Evolutionary conservation across 1,140 invertebrate species (phyloP).

Genomic region (Ceratina calcarata): DNA sequence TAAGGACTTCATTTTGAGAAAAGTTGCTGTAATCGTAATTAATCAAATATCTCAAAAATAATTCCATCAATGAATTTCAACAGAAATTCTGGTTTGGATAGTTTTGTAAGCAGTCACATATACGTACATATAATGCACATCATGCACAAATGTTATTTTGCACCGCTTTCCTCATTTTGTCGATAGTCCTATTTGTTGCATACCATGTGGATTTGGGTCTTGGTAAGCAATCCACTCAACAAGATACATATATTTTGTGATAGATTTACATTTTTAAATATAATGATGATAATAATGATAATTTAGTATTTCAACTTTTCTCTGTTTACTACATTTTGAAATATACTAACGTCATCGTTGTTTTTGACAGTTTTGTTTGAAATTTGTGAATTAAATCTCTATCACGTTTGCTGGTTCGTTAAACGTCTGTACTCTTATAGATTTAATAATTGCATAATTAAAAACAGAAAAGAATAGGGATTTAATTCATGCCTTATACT

Average conservation of each 20-base stretch:
- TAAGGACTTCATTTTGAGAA: not conserved
- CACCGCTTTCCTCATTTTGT: constrained; percentile 81
- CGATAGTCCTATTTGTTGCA: constrained; percentile 81
- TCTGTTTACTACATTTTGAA: constrained; percentile 41
- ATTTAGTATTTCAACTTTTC: constrained; percentile 57
- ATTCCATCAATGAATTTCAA: not conserved
- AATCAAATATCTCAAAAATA: too few species aligned
- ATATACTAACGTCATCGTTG: constrained; percentile 39
- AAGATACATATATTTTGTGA: constrained; percentile 74
- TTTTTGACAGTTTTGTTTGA: constrained; percentile 46
- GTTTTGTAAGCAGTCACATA: constrained; percentile 52
- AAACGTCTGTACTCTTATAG: not conserved
- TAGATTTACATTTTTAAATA: constrained; percentile 60
- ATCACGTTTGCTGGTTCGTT: constrained; percentile 2
- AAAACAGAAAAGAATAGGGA: constrained; percentile 50
- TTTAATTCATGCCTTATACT: constrained; percentile 69
- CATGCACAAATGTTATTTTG: constrained; percentile 77
- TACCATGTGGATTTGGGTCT: constrained; percentile 81
- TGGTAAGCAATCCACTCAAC: constrained; percentile 80
- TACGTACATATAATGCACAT: constrained; percentile 76
- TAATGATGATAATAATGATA: constrained; percentile 24
- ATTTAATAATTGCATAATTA: not conserved
- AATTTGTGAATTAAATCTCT: constrained; percentile 66
- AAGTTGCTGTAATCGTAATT: too few species aligned
- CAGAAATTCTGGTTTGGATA: constrained; percentile 66